Percentiles rank a stretch among this genome's conserved stretches.
These are phyloP conservation scores for Parthenolecanium corni DNA, from an alignment of 2,888 invertebrate species.

Conservation along the genomic window DNA sequence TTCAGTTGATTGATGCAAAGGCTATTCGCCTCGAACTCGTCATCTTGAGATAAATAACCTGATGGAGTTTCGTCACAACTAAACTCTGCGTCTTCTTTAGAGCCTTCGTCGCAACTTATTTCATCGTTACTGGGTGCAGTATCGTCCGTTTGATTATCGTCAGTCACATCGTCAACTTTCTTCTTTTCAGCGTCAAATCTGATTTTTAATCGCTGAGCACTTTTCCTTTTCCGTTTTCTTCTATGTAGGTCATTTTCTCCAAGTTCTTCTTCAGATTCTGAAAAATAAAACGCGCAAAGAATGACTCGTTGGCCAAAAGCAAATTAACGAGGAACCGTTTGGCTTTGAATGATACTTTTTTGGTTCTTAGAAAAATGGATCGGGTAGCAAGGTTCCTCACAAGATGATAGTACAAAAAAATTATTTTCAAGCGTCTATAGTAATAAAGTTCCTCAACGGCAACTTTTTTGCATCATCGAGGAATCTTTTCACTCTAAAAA, in stretches of 20 bases:
- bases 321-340: background rate
- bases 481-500: too few species aligned
- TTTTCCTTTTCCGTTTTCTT: constrained; percentile 9
- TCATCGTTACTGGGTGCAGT: constrained; percentile 23
- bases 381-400: too few species aligned
- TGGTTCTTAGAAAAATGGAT: too few species aligned
- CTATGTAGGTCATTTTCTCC: constrained; percentile 4
- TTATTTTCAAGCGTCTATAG: too few species aligned
- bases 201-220: constrained; percentile 2
- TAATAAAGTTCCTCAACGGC: too few species aligned
- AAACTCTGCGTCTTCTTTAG: constrained; percentile 21
- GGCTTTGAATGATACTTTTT: too few species aligned
- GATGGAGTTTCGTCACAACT: background rate
- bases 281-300: background rate
- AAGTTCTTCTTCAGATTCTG: constrained; percentile 25
- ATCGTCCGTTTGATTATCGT: constrained; percentile 11
- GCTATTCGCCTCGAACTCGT: background rate
- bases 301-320: background rate
- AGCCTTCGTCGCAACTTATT: constrained; percentile 11
- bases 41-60: background rate
- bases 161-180: background rate
- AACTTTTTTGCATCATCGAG: too few species aligned
- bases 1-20: background rate
- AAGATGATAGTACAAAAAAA: too few species aligned
- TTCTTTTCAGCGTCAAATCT: constrained; percentile 12